These are phyloP conservation scores for Monodelphis domestica DNA, from an alignment of 2,797 vertebrate genomes.

Conservation along the genomic window DNA sequence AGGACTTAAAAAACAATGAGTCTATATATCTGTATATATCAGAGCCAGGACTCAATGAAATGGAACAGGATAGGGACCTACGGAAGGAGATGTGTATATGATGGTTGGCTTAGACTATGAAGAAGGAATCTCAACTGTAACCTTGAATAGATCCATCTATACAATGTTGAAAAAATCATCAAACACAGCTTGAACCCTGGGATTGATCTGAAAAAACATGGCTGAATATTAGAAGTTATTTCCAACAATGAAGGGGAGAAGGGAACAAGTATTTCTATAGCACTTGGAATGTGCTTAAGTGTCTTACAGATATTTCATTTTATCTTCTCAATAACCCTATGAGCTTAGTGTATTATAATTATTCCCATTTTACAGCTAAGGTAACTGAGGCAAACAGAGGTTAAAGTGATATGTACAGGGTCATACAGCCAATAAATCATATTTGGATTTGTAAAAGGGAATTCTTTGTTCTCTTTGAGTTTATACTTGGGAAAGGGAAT, in stretches of 20 bases:
- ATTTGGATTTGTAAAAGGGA: too few species aligned
- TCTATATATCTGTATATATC: not conserved
- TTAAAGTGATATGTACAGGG: not conserved
- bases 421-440: not conserved
- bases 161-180: not conserved
- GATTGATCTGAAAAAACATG: not conserved
- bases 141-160: not conserved
- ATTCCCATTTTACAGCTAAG: not conserved
- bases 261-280: not conserved
- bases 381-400: not conserved
- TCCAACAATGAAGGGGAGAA: not conserved
- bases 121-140: not conserved
- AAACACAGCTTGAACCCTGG: not conserved
- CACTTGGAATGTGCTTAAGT: not conserved
- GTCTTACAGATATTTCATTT: not conserved
- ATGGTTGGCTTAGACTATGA: not conserved
- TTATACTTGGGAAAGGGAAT: too few species aligned
- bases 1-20: not conserved
- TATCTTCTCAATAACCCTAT: not conserved
- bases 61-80: not conserved
- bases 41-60: not conserved
- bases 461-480: too few species aligned
- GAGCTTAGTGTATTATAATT: not conserved
- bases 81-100: not conserved
- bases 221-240: not conserved